Evolutionary conservation across 2,797 vertebrate species (phyloP).

Genomic region (Enteromius mattozi): DNA sequence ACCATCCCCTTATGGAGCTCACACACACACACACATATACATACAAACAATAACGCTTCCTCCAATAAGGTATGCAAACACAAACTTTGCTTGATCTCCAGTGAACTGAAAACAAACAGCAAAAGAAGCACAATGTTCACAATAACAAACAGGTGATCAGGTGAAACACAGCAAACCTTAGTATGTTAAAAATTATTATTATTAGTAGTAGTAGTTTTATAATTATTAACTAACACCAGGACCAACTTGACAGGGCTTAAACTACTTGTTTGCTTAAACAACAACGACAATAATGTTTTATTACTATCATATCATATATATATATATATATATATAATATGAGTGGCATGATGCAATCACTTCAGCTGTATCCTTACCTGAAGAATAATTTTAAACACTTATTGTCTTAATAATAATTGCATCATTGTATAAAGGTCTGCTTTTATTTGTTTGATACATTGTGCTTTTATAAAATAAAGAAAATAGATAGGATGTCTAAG

Average conservation of each 20-base stretch:
- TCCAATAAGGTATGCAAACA: conserved; percentile 3
- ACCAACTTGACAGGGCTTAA: background rate
- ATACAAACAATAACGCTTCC: background rate
- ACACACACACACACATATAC: background rate
- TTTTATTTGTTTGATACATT: too few relatives aligned
- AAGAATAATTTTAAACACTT: too few relatives aligned
- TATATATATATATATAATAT: too few relatives aligned
- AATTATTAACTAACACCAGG: background rate
- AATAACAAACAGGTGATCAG: background rate
- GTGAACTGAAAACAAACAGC: background rate
- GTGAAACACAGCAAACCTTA: background rate
- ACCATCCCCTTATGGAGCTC: conserved; percentile 12
- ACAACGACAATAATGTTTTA: background rate
- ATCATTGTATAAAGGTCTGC: too few relatives aligned
- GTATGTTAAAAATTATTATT: background rate
- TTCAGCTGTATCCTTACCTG: too few relatives aligned
- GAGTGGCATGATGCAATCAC: too few relatives aligned
- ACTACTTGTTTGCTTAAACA: too few relatives aligned
- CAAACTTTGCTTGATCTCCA: conserved; percentile 6
- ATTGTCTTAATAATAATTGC: too few relatives aligned
- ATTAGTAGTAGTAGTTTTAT: background rate
- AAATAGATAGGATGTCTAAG: background rate
- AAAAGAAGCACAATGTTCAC: background rate
- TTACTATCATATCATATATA: too few relatives aligned
- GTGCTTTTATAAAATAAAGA: too few relatives aligned